These are phyloP conservation scores for Aplocera efformata DNA, from an alignment of 2,888 invertebrate species.

Conservation along the genomic window DNA sequence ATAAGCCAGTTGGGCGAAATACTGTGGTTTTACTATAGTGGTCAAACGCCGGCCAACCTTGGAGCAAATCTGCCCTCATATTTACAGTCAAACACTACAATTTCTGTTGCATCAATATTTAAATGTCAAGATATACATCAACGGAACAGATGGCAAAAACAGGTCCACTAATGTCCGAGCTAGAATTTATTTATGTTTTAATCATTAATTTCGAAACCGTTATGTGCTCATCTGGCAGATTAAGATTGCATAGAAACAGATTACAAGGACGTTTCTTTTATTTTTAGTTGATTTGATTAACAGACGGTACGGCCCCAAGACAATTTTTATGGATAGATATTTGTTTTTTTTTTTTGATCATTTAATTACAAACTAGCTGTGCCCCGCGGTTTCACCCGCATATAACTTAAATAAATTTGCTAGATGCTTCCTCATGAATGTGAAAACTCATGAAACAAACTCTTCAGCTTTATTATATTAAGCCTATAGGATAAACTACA, in stretches of 20 bases:
- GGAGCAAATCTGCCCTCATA: constrained; percentile 5
- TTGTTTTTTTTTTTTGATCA: too few species aligned
- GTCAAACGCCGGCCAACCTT: constrained; percentile 3
- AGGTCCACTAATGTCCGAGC: constrained; percentile 19
- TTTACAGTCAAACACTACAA: constrained; percentile 16
- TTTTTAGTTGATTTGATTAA: too few species aligned
- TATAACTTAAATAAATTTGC: too few species aligned
- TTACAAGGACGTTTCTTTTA: constrained; percentile 15
- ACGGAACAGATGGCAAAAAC: constrained; percentile 22
- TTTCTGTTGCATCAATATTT: constrained; percentile 15
- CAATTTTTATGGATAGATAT: too few species aligned
- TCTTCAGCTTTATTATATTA: too few species aligned
- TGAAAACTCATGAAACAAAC: too few species aligned
- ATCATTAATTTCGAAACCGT: constrained; percentile 29
- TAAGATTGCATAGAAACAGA: constrained; percentile 18
- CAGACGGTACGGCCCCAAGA: too few species aligned
- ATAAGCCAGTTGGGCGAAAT: too few species aligned
- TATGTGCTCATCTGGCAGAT: constrained; percentile 16
- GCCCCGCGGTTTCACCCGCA: too few species aligned
- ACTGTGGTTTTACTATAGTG: not conserved
- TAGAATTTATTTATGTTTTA: constrained; percentile 26
- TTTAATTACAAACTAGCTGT: too few species aligned
- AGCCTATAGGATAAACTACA: too few species aligned
- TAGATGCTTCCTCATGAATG: too few species aligned
- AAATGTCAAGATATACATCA: constrained; percentile 17